Evolutionary conservation across 2,888 invertebrate species (phyloP), one percentile per base, ranked within the genome.

Genomic region (Polia nebulosa): DNA sequence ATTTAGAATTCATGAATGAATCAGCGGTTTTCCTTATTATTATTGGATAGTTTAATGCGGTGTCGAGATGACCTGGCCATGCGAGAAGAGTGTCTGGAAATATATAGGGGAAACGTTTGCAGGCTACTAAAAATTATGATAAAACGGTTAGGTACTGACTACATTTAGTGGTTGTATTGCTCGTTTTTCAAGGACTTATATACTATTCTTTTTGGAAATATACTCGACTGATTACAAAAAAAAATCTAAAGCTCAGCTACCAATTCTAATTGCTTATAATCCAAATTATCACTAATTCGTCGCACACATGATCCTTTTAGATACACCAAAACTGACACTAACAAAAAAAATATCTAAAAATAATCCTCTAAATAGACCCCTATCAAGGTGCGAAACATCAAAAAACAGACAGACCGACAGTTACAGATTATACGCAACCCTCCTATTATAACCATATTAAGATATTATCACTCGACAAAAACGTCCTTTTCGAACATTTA

Each of bases 381-480:
- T 83, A 79, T 80, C 90, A 94, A 94, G 95, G 94, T 95, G 95
- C 91, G 84, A 94, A 94, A 89, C 75, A 87, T 90, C 89, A 90
- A 90, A 90, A 85, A 75, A 52, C 51, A 51, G 91, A 90, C 88
- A 80, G 79, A 88, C 90, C 92, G 94, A 94, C 95, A 95, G 95
- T 95, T 95, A 95, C 94, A 95, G 95, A 95, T 95, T 95, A 94
- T 88, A 86, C 87, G 86, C 91, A 89, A 90, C 91, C 92, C 89
- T 79, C 72, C 90, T 88, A 93, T 94, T 90, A 93, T 89, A 93
- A 92, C 89, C 92, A 93, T 92, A 95, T 95, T 94, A 95, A 94
- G 94, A 95, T 94, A 94, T 93, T 89, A 95, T 95, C 94, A 86
- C 82, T 62, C 20, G 29, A 82, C 64, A 93, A 93, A 93, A 91